These are phyloP conservation scores for Leuciscus idus DNA, from an alignment of 2,113 vertebrate species.

Conservation along the genomic window DNA sequence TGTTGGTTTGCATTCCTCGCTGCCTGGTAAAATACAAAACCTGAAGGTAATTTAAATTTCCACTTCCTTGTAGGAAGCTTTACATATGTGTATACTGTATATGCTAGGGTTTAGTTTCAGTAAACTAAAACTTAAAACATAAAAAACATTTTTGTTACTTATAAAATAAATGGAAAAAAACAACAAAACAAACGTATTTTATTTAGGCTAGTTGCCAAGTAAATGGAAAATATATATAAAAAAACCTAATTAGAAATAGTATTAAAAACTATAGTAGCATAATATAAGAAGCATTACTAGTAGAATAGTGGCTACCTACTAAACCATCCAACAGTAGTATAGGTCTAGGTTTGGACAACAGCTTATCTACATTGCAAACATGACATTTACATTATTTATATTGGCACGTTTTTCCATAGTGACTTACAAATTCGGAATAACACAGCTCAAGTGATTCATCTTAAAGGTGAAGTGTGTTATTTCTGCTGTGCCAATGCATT, in stretches of 20 bases:
- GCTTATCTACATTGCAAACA: constrained; percentile 3
- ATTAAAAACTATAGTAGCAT: background rate
- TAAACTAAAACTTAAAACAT: background rate
- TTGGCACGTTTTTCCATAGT: background rate
- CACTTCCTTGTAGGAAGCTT: background rate
- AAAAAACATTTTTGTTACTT: background rate
- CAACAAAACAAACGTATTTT: background rate
- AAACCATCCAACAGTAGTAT: background rate
- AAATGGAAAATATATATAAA: background rate
- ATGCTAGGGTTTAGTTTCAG: background rate
- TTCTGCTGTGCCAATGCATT: background rate
- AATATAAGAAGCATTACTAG: background rate
- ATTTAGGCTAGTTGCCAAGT: background rate
- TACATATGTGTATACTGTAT: background rate
- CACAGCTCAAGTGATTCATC: background rate
- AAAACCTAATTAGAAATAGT: background rate
- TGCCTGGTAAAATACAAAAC: constrained; percentile 89
- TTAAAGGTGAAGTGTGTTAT: background rate
- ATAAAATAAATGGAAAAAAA: background rate
- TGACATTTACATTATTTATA: background rate
- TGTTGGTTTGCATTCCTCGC: constrained; percentile 91
- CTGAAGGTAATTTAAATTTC: constrained; percentile 79
- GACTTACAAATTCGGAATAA: background rate
- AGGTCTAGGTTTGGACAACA: background rate
- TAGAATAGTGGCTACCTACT: background rate